These are phyloP conservation scores for Watsonalla binaria DNA, from an alignment of 2,888 invertebrate species.

Conservation along the genomic window DNA sequence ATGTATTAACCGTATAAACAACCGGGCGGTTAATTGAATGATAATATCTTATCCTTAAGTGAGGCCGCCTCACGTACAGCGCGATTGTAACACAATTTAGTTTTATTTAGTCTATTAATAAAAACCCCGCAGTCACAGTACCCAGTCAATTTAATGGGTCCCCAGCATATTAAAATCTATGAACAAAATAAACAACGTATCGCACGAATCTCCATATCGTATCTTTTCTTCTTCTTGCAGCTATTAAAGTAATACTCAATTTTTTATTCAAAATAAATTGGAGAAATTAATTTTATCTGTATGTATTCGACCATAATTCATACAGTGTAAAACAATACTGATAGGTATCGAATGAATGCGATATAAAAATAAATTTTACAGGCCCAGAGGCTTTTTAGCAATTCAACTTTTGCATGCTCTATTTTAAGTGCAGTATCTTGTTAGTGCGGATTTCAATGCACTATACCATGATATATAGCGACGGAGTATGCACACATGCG, in stretches of 20 bases:
- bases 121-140: conserved; percentile 66
- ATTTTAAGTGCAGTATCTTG: conserved; percentile 67
- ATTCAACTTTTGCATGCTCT: conserved; percentile 48
- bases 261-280: conserved; percentile 55
- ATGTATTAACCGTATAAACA: background rate
- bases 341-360: conserved; percentile 58
- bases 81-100: conserved; percentile 22
- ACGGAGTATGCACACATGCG: conserved; percentile 19
- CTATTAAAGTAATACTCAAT: conserved; percentile 66
- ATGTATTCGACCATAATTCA: conserved; percentile 57
- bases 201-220: conserved; percentile 39
- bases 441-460: conserved; percentile 46
- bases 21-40: background rate
- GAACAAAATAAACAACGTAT: conserved; percentile 54
- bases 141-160: conserved; percentile 61
- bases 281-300: conserved; percentile 63
- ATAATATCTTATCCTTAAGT: conserved; percentile 12
- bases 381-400: conserved; percentile 48
- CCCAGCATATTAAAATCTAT: conserved; percentile 53
- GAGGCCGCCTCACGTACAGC: conserved; percentile 5
- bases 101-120: conserved; percentile 57
- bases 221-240: conserved; percentile 55
- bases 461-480: conserved; percentile 23
- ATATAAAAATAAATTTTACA: conserved; percentile 56
- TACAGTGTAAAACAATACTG: conserved; percentile 67